These are phyloP conservation scores for Notolepis coatsorum DNA, from an alignment of 2,797 vertebrate genomes.

Conservation along the genomic window DNA sequence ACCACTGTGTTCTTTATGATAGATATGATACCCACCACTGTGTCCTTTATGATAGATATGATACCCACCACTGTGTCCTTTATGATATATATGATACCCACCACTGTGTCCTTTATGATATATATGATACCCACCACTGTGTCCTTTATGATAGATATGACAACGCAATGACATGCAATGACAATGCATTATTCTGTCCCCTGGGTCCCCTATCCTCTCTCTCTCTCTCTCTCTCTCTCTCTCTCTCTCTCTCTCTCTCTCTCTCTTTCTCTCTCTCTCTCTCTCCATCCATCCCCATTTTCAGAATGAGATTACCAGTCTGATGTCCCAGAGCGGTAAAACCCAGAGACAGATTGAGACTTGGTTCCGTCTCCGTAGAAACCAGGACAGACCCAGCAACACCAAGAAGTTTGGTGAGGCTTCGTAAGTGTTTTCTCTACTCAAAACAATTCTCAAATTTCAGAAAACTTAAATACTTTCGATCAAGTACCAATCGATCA, in stretches of 20 bases:
- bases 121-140: no score
- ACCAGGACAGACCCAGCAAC: conserved; percentile 84
- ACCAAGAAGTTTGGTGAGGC: conserved; percentile 92
- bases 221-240: neutral
- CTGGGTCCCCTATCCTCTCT: neutral
- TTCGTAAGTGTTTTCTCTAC: conserved; percentile 73
- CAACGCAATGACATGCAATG: no score
- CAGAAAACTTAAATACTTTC: no score
- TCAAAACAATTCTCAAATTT: neutral
- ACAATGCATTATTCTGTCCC: neutral
- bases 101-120: no score
- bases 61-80: no score
- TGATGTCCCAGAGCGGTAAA: conserved; percentile 83
- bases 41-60: no score
- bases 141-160: no score
- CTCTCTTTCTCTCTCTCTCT: neutral
- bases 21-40: no score
- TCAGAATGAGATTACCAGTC: conserved; percentile 71
- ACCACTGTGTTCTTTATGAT: no score
- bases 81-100: no score
- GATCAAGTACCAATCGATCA: no score
- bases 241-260: neutral
- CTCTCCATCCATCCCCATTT: neutral
- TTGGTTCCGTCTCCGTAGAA: conserved; percentile 90
- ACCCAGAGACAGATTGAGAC: conserved; percentile 84